Percentiles rank a stretch among this genome's conserved stretches.
These are phyloP conservation scores for Solea senegalensis DNA, from an alignment of 2,113 vertebrate species.

Conservation along the genomic window DNA sequence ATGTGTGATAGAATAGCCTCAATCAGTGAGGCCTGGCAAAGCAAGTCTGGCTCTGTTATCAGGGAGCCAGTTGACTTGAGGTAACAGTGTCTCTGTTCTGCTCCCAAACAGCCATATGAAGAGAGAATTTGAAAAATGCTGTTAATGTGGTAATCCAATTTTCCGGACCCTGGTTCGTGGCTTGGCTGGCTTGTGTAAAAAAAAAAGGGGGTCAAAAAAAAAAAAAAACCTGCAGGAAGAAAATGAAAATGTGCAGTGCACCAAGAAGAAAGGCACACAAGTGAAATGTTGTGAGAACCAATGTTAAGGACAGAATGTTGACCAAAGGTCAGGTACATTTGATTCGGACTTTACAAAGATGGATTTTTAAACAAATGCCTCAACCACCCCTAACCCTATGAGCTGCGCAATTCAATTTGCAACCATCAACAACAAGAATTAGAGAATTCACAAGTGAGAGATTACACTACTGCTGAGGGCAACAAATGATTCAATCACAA, in stretches of 20 bases:
- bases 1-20: conserved; percentile 20
- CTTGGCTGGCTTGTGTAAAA: conserved; percentile 41
- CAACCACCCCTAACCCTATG: too few species aligned
- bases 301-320: too few species aligned
- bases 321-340: too few species aligned
- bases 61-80: conserved; percentile 5
- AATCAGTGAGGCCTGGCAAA: conserved; percentile 27
- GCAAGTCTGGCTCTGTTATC: conserved; percentile 39
- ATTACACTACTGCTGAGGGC: not conserved
- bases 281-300: not conserved
- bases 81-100: conserved; percentile 39
- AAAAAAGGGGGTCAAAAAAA: not conserved
- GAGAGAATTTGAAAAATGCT: conserved; percentile 63
- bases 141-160: conserved; percentile 71
- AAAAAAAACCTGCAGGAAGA: conserved; percentile 1
- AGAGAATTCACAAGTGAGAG: not conserved
- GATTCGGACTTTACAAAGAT: too few species aligned
- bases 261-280: conserved; percentile 2
- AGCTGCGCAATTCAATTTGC: too few species aligned
- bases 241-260: conserved; percentile 12
- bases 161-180: conserved; percentile 45
- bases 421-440: not conserved
- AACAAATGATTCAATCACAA: conserved; percentile 5
- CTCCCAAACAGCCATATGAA: conserved; percentile 38
- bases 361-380: too few species aligned